Evolutionary conservation across 1,140 invertebrate species (phyloP).

Genomic region (Hetaerina americana): DNA sequence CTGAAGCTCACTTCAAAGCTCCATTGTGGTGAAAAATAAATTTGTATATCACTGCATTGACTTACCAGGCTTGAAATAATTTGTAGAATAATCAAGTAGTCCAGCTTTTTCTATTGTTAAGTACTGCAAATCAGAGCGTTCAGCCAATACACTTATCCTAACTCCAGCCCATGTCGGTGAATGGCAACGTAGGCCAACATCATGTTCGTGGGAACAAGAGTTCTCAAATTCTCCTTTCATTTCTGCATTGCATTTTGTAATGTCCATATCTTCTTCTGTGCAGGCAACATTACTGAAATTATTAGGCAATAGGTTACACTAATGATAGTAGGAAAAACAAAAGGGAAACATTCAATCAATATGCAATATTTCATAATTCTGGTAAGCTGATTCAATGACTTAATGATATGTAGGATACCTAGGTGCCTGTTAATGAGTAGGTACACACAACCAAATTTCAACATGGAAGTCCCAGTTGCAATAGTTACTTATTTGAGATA

Average conservation of each 20-base stretch:
- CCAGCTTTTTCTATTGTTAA: slow-evolving; percentile 85
- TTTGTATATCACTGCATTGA: slow-evolving; percentile 5
- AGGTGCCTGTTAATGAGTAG: too few relatives aligned
- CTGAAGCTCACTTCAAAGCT: too few relatives aligned
- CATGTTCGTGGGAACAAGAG: slow-evolving; percentile 73
- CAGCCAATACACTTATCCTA: slow-evolving; percentile 73
- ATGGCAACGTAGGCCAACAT: slow-evolving; percentile 80
- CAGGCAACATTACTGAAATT: slow-evolving; percentile 70
- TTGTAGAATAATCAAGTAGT: slow-evolving; percentile 82
- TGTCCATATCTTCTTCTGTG: slow-evolving; percentile 80
- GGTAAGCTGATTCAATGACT: too few relatives aligned
- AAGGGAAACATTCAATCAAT: too few relatives aligned
- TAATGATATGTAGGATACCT: too few relatives aligned
- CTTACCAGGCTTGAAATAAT: slow-evolving; percentile 66
- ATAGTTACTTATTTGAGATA: too few relatives aligned
- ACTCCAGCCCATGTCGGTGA: slow-evolving; percentile 86
- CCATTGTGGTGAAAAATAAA: too few relatives aligned
- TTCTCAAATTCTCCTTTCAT: slow-evolving; percentile 67
- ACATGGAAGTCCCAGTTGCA: too few relatives aligned
- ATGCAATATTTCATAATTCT: too few relatives aligned
- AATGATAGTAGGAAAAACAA: too few relatives aligned
- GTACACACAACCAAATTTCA: too few relatives aligned
- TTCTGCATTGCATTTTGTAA: slow-evolving; percentile 78
- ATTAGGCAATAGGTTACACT: too few relatives aligned
- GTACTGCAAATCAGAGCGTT: slow-evolving; percentile 74